A percentile compares a stretch with the other conserved stretches of the same genome.
These are phyloP conservation scores for Papilio machaon DNA, from an alignment of 1,140 invertebrate genomes.

Conservation along the genomic window DNA sequence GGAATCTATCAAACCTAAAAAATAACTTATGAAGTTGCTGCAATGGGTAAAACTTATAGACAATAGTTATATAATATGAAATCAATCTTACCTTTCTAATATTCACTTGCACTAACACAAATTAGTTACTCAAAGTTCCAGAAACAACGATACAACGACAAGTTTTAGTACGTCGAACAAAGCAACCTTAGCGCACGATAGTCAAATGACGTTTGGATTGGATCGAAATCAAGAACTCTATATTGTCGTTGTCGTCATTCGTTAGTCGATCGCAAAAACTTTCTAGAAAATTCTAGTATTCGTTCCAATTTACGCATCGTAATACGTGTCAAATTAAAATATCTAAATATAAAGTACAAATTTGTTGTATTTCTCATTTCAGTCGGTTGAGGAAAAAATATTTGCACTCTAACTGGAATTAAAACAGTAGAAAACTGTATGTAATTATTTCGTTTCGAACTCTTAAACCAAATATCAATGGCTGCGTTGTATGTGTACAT, in stretches of 20 bases:
- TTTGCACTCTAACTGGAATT: too few relatives aligned
- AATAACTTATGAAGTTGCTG: not conserved
- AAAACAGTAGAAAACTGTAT: too few relatives aligned
- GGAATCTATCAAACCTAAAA: constrained; percentile 18
- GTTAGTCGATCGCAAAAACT: constrained; percentile 54
- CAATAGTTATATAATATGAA: not conserved
- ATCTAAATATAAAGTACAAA: too few relatives aligned
- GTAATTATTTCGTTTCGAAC: too few relatives aligned
- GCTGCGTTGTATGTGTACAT: too few relatives aligned
- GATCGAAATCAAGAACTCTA: constrained; percentile 47
- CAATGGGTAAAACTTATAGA: not conserved
- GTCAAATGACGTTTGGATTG: constrained; percentile 47
- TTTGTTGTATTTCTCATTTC: too few relatives aligned
- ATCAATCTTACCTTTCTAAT: constrained; percentile 39
- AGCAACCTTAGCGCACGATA: constrained; percentile 38
- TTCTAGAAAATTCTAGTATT: constrained; percentile 65
- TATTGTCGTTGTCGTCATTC: constrained; percentile 46
- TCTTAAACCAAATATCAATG: too few relatives aligned
- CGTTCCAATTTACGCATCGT: constrained; percentile 39
- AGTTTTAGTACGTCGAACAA: constrained; percentile 41
- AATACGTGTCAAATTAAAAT: not conserved
- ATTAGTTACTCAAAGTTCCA: constrained; percentile 44
- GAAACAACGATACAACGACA: constrained; percentile 48
- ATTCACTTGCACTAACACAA: constrained; percentile 32
- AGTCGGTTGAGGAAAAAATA: too few relatives aligned